Conservation (phyloP, 2,797 vertebrate genomes). For the Galago senegalensis region DNA sequence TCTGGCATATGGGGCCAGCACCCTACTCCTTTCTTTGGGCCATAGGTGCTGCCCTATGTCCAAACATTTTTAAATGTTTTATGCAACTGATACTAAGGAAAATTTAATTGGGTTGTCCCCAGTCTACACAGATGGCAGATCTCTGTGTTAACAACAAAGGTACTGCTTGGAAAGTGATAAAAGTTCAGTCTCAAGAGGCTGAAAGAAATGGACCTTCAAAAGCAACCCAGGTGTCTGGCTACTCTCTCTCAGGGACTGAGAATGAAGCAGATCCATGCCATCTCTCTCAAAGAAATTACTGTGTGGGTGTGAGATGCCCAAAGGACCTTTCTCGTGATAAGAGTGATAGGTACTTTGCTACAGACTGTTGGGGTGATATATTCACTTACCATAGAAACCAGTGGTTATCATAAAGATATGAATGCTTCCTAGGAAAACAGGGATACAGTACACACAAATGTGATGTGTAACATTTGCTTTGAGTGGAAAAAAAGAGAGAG, state of each 20-base stretch:
- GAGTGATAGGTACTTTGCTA: background rate
- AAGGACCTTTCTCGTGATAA: background rate
- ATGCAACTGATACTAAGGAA: background rate
- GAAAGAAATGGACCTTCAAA: background rate
- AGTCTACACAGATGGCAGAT: background rate
- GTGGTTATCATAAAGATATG: background rate
- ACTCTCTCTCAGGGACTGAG: background rate
- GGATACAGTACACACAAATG: background rate
- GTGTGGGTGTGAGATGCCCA: background rate
- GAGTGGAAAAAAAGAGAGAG: constrained; percentile 6
- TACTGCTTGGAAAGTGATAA: background rate
- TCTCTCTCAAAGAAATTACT: constrained; percentile 4
- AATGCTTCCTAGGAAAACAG: constrained; percentile 12
- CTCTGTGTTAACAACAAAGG: background rate
- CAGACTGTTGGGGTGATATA: background rate
- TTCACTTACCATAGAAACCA: constrained; percentile 29
- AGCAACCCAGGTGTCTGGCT: background rate
- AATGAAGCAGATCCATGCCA: background rate
- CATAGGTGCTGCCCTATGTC: background rate
- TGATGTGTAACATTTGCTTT: background rate
- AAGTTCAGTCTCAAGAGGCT: background rate
- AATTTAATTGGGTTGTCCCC: background rate
- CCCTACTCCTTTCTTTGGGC: no score
- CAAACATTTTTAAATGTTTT: constrained; percentile 24
- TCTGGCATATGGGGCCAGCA: no score